Base-by-base conservation (phyloP, 2,888 invertebrate species). In the Hypercompe scribonia region DNA sequence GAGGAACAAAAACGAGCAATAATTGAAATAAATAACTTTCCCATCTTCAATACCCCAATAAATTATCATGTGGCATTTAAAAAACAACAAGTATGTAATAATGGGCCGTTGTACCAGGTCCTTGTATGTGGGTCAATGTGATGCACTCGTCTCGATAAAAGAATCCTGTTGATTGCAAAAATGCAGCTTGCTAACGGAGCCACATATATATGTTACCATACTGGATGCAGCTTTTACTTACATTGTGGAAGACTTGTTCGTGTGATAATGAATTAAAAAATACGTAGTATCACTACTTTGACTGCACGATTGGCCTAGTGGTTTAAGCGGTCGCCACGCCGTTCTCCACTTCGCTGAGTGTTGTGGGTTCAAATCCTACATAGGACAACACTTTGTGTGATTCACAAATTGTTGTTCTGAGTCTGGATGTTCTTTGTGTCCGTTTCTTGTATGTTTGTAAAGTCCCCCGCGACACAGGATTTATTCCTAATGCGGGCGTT, bases 31-130 rank as follows among this genome's bases (percentile, higher is more conserved):
- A 70, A 74, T 71, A 64, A 31, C 68, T 71, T 74, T 68, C 70
- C 15, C 61, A 74, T 77, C 72, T 84, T 73, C 72, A 79, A 79
- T 84, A 78, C 71, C 36, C 42, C 75, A 82, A 79, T 83, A 77
- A 79, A 83, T 80, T 70, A 64, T 73, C 69, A 77, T 74, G 66
- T 77, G 84, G 18, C 46, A 65, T 79, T 58, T 65, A 80, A 80
- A 76, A 82, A 77, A 74, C 28, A 73, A 68, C 54, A 68, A 18
- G 54, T 34, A 50, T 75, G 74, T 76, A 71, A 81, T 79, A 80
- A 82, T 79, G 73, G 65, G 69, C 65, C 61, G 70, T 78, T 77
- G 77, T 80, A 76, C n/a, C 71, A 34, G 50, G 33, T 63, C 58
- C 39, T 1, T 28, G 63, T 21, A 74, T 54, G 72, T 84, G 54